Evolutionary conservation across 2,113 vertebrate species (phyloP).

Genomic region (Lates calcarifer): DNA sequence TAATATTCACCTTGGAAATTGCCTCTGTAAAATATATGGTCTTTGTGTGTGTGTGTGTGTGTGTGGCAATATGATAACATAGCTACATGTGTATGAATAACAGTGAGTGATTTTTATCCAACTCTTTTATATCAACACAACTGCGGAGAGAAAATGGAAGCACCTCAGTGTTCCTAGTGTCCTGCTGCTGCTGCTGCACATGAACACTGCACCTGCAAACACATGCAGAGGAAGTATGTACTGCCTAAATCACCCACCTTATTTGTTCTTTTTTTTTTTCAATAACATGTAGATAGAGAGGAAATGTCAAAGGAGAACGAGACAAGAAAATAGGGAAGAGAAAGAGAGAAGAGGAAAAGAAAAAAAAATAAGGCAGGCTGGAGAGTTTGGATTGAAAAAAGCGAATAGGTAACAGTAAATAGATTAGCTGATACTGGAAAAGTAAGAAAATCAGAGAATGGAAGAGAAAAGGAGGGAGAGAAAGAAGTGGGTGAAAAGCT

Average conservation of each 20-base stretch:
- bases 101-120: background rate
- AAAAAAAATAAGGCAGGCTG: background rate
- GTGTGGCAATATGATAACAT: too few species aligned
- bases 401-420: too few species aligned
- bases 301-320: background rate
- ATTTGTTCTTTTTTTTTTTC: background rate
- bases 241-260: accelerated
- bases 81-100: background rate
- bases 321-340: background rate
- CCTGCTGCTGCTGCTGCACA: slow-evolving; percentile 1
- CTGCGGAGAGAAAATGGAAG: background rate
- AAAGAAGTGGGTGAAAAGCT: too few species aligned
- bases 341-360: background rate
- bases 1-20: slow-evolving; percentile 26
- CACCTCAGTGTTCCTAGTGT: background rate
- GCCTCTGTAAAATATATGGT: background rate
- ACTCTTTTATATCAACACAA: background rate
- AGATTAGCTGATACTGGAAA: too few species aligned
- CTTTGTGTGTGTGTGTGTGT: background rate
- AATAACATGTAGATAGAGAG: background rate
- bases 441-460: too few species aligned
- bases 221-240: accelerated
- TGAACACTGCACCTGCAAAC: background rate
- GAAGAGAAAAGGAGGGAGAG: accelerated
- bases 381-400: too few species aligned